Base-by-base conservation (phyloP, 1,140 invertebrate species). In the Drosophila sechellia region DNA sequence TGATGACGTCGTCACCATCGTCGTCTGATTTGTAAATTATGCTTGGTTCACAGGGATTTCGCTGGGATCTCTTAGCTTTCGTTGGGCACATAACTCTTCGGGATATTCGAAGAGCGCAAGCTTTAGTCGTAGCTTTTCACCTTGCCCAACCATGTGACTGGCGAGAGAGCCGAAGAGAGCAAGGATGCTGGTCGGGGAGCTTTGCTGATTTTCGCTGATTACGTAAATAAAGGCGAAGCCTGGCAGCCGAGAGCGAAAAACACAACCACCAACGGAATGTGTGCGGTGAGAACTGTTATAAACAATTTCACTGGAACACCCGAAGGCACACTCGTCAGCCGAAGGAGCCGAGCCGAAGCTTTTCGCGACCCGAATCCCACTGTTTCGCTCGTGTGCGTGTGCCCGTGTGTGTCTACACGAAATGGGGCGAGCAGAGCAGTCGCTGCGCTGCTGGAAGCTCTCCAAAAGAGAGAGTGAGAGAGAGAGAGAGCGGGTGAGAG, bases 171-270 rank as follows among this genome's bases (percentile, higher is more conserved):
- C 50, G 20, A 27, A 17, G 45, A 45, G 60, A 15, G 65, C 40
- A 15, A 55, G 71, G 69, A 87, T 79, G 83, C 83, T 83, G 48
- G 25, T 34, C 27, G 27, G 8, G 61, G 74, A 77, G 55, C 85
- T 86, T 77, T 77, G 42, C 78, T 87, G 83, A 86, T 87, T 87
- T 76, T 70, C 70, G 75, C 85, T 89, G 84, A 89, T 89, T 89
- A 89, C 84, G 84, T 89, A 89, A 89, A 89, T 89, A 89, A 89
- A 89, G 85, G 84, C 84, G 84, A 86, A 86, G 83, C 79, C 60
- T 6, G 49, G 46, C 52, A 79, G 42, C 57, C 40, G 54, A 42
- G 56, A 31, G 55, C 59, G 43, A 45, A 45, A 45, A 45, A 65
- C 61, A 69, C 66, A 70, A 70, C 65, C 52, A 70, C 65, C 52